Base-by-base conservation (phyloP, 2,113 vertebrate species). In the Corydoras maculifer region DNA sequence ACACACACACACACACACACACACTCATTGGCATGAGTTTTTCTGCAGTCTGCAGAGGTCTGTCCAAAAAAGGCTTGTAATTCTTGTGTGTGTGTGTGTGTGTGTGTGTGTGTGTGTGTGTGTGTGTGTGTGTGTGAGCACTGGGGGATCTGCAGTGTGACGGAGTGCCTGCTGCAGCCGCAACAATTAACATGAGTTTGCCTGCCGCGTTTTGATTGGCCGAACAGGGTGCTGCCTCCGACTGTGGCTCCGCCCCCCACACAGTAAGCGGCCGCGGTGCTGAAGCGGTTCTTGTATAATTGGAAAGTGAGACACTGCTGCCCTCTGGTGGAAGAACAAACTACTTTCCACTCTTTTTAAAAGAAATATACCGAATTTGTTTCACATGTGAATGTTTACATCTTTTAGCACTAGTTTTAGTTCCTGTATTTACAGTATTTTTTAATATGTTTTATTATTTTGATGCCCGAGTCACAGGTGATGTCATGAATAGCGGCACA, bases 171-270 rank as follows among this genome's bases (percentile, higher is more conserved):
- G 77, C 75, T 80, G 74, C 83, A 82, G 81, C 85, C 86, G 86
- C 86, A 89, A 82, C 83, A 83, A 88, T 87, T 87, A 87, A 81
- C 88, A 89, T 88, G 83, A 70, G 78, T 78, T 13, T 30, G 62
- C 81, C 82, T 72, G 78, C 79, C 75, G 51, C 10, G 3, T 31
- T 71, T 81, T 65, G 73, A 88, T 87, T 85, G 85, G 88, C 62
- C 48, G 66, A 73, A 15, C 51, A 65, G 31, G 18, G n/a, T 55
- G 31, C 72, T 77, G 62, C 58, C 82, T 66, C 79, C 70, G n/a
- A 64, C 3, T 58, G 14, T 61, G 8, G 59, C 69, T 50, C 69
- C 69, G 8, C 77, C 81, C 71, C 73, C 66, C 75, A 75, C 67
- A 51, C 57, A 7, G 9, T 57, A 5, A n/a, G 54, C 13, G 14